Evolutionary conservation across 2,797 vertebrate species (phyloP).

Genomic region (Natrix natrix): DNA sequence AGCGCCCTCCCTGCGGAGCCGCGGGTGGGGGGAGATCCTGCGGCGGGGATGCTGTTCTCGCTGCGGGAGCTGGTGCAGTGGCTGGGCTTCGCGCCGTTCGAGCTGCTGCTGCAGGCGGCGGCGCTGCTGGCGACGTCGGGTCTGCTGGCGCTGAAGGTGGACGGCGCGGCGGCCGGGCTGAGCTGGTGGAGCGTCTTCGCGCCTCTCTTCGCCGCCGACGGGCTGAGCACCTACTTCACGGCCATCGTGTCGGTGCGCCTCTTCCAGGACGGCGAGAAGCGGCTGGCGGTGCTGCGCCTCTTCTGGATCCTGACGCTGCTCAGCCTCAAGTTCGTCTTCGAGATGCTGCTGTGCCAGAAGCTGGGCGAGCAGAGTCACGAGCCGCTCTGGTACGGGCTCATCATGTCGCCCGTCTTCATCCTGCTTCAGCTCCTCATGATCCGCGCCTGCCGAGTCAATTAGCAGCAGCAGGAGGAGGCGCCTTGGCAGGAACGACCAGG

Average conservation of each 20-base stretch:
- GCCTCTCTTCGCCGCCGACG: conserved; percentile 91
- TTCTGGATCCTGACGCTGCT: conserved; percentile 98
- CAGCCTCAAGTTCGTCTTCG: conserved; percentile 97
- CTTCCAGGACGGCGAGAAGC: conserved; percentile 97
- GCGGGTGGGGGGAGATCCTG: too few relatives aligned
- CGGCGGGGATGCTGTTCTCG: conserved; percentile 81
- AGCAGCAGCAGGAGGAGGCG: not conserved
- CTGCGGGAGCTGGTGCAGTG: conserved; percentile 94
- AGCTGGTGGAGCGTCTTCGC: conserved; percentile 94
- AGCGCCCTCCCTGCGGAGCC: not conserved
- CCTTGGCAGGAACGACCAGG: not conserved
- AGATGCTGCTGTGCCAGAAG: conserved; percentile 97
- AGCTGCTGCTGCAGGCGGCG: conserved; percentile 90
- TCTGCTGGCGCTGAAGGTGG: conserved; percentile 85
- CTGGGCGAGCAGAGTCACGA: conserved; percentile 87
- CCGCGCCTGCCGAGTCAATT: conserved; percentile 94
- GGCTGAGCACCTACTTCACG: conserved; percentile 98
- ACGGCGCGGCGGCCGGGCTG: conserved; percentile 72
- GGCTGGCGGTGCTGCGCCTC: conserved; percentile 90
- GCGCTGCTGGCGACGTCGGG: conserved; percentile 87
- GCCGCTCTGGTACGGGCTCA: conserved; percentile 89
- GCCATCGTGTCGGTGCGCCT: conserved; percentile 95
- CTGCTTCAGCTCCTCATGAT: conserved; percentile 98
- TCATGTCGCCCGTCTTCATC: conserved; percentile 93
- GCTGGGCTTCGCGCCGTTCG: conserved; percentile 96